Base-by-base conservation (phyloP, 2,113 vertebrate genomes). In the Lasiurus borealis region DNA sequence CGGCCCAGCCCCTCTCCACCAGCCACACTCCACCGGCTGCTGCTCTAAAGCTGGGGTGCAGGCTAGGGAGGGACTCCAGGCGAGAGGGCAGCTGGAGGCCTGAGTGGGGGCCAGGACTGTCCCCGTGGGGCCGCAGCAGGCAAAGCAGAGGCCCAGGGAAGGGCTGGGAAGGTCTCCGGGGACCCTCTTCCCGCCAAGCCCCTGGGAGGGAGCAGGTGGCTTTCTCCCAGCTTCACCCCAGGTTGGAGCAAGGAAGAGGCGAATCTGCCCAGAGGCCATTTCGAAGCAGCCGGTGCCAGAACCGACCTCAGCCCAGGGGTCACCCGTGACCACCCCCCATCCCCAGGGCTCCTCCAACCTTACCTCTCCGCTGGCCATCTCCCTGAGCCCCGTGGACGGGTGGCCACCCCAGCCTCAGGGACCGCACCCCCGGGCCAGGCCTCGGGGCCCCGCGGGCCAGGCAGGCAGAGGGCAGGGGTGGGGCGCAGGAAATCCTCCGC, bases 401-500 rank as follows among this genome's bases (percentile, higher is more conserved):
- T 78, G 40, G 40, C n/a, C 25, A 64, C 71, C 59, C 23, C 64
- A 21, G 87, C 8, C 87, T 93, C 75, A 34, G 69, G 77, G 72
- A 27, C 52, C 27, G 54, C n/a, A 21, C 75, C 75, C 29, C 73
- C 73, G 25, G 34, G 68, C 72, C 87, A 59, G 64, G 25, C 68
- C 62, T 50, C n/a, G 0, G 23, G 54, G 44, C 76, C 84, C 27
- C 0, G 4, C 62, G 40, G 54, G 87, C 87, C 94, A 0, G 31
- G 13, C 76, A 50, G 69, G 87, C 88, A 54, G 91, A 95, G 94
- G 95, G 88, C 85, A 83, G 93, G 97, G 97, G 97, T 75, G 96
- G 85, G 97, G 94, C 86, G 96, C 97, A 97, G 97, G 97, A 98
- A 98, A 98, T 98, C 97, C 97, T 98, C 16, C 95, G 94, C 62